phyloP scores from a whole-genome alignment of 2,888 invertebrate species.

The Isoperla grammatica region DNA sequence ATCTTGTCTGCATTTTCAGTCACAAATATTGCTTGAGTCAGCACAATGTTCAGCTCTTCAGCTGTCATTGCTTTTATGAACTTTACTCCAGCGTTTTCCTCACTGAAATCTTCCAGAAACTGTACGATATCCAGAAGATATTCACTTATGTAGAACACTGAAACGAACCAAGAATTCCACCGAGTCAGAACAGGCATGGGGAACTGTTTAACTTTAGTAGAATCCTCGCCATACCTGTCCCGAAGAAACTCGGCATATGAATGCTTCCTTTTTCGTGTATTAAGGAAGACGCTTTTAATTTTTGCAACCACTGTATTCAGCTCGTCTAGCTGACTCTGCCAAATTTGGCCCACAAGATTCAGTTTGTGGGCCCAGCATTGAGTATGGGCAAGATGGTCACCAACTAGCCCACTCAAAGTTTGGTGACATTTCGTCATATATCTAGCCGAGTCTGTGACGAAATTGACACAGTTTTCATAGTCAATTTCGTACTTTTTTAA shows the following conservation, averaged over 20 bases:
- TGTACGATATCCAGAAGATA: too few relatives aligned
- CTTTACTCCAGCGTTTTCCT: too few relatives aligned
- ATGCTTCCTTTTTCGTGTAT: conserved; percentile 19
- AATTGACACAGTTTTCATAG: background rate
- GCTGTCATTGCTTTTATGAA: too few relatives aligned
- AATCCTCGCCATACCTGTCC: too few relatives aligned
- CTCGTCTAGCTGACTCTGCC: conserved; percentile 6
- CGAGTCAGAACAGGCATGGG: too few relatives aligned
- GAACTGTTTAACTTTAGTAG: conserved; percentile 18
- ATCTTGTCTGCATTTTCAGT: too few relatives aligned
- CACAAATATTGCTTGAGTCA: too few relatives aligned
- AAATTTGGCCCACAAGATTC: conserved; percentile 9
- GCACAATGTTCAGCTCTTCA: too few relatives aligned
- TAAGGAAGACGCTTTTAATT: conserved; percentile 19
- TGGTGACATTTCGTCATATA: conserved; percentile 15
- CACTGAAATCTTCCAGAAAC: too few relatives aligned
- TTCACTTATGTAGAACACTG: too few relatives aligned
- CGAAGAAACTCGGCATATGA: background rate
- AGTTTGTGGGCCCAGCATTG: conserved; percentile 21
- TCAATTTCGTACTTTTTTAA: conserved; percentile 10
- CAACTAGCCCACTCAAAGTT: background rate
- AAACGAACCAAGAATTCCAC: too few relatives aligned
- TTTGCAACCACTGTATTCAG: conserved; percentile 10
- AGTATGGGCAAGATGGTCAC: background rate
- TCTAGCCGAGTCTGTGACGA: conserved; percentile 15